Evolutionary conservation across 2,797 vertebrate species (phyloP).

Genomic region (Philypnodon macrostomus): DNA sequence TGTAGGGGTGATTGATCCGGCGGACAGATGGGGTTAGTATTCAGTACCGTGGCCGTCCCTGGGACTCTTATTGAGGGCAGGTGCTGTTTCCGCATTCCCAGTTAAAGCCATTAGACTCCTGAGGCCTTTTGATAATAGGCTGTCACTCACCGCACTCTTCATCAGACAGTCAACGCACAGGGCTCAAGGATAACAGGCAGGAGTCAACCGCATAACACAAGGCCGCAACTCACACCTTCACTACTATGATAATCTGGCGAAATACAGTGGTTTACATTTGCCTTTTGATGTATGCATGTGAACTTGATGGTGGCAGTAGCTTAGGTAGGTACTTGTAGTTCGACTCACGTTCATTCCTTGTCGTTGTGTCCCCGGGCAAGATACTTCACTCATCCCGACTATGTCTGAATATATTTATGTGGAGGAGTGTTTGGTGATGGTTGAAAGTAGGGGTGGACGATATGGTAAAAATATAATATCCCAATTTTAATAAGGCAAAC

Average conservation of each 20-base stretch:
- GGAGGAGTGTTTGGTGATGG: too few relatives aligned
- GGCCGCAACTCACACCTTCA: slow-evolving; percentile 33
- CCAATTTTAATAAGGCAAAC: too few relatives aligned
- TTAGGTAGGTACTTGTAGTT: too few relatives aligned
- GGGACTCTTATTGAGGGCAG: slow-evolving; percentile 78
- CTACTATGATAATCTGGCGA: slow-evolving; percentile 32
- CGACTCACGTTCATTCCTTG: too few relatives aligned
- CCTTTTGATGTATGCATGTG: too few relatives aligned
- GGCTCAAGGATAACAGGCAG: slow-evolving; percentile 62
- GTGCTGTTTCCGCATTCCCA: slow-evolving; percentile 69
- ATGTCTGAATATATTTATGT: too few relatives aligned
- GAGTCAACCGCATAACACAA: slow-evolving; percentile 55
- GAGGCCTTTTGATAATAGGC: slow-evolving; percentile 77
- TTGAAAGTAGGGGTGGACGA: too few relatives aligned
- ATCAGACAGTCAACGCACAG: slow-evolving; percentile 62
- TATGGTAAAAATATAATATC: too few relatives aligned
- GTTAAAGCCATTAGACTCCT: slow-evolving; percentile 80
- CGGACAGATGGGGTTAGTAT: slow-evolving; percentile 78
- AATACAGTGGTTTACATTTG: slow-evolving; percentile 29
- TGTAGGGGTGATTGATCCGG: slow-evolving; percentile 77
- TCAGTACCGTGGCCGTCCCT: slow-evolving; percentile 73
- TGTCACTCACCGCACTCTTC: slow-evolving; percentile 71
- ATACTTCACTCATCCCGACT: too few relatives aligned
- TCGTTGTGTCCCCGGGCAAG: too few relatives aligned
- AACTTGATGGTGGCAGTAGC: too few relatives aligned